Evolutionary conservation across 2,113 vertebrate species (phyloP), one percentile per base, ranked within the genome.

Genomic region (Pollachius pollachius): DNA sequence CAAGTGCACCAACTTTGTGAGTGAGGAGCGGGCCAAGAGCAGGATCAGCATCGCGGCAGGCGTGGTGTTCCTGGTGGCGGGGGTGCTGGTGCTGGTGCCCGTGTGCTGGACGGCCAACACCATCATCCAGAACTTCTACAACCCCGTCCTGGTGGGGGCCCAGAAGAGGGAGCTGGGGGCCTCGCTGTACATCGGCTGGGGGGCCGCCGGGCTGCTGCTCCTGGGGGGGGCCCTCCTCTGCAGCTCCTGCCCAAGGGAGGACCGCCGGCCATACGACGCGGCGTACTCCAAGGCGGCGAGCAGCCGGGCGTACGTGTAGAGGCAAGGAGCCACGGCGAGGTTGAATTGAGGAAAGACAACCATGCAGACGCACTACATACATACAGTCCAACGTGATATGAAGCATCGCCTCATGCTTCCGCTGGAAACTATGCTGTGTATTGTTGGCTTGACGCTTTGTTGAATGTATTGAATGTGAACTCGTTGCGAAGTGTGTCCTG

Each of bases 81-180:
- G 93, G 5, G 5, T 92, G 12, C 37, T 89, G 64, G 85, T 95
- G 74, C 90, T 97, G 1, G 73, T 96, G 65, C 94, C 94, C 0
- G 90, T 96, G 52, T 93, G 93, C 89, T 96, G 94, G 94, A 91
- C 91, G 0, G 89, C 94, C 16, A 89, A 92, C 34, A 91, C 81
- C 79, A 85, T 95, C 6, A 80, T 96, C 82, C 92, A 75, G 78
- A 92, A 95, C 67, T 95, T 95, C 89, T 95, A 95, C 87, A 95
- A 95, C 84, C 94, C 94, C 0, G 1, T 91, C 67, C 69, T 94
- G 58, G 84, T 84, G 0, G 74, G 88, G 15, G 90, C 92, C 59
- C 91, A 94, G 83, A 94, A 81, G 81, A 89, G 92, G 64, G 95
- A 96, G 83, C 78, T 96, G 73, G 96, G 95, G 12, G 85, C 93